phyloP scores from a whole-genome alignment of 2,888 invertebrate genomes.

The Andricus curvator region DNA sequence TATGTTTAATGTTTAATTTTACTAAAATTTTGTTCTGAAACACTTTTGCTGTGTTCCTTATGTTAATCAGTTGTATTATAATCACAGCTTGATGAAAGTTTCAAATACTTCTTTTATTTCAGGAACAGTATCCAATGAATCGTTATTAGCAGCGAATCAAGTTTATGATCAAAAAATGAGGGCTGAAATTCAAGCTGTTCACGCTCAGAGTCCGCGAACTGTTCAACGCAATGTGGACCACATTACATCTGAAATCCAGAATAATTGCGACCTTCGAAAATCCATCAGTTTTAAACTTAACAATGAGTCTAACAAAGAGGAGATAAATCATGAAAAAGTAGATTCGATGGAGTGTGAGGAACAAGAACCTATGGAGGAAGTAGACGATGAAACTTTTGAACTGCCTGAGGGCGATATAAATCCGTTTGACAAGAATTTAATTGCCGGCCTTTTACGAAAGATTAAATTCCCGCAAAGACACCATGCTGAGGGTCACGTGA shows the following conservation, averaged over 20 bases:
- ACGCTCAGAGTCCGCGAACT: constrained; percentile 76
- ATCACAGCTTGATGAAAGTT: neutral
- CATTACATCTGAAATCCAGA: constrained; percentile 75
- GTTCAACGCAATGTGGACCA: constrained; percentile 77
- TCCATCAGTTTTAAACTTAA: constrained; percentile 70
- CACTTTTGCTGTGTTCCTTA: too few species aligned
- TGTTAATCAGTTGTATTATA: neutral
- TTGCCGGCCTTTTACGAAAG: constrained; percentile 84
- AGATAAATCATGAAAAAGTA: constrained; percentile 56
- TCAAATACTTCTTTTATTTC: constrained; percentile 11
- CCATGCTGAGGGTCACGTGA: constrained; percentile 77
- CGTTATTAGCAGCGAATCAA: constrained; percentile 59
- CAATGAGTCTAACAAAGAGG: constrained; percentile 52
- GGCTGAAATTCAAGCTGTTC: constrained; percentile 74
- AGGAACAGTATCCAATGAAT: constrained; percentile 63
- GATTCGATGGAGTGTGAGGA: constrained; percentile 73
- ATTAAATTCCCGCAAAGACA: constrained; percentile 84
- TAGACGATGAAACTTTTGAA: constrained; percentile 71
- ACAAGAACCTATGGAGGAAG: constrained; percentile 67
- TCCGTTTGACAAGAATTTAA: constrained; percentile 88
- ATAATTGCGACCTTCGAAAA: constrained; percentile 74
- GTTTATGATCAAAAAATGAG: constrained; percentile 73
- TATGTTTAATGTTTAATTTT: too few species aligned
- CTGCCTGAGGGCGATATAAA: constrained; percentile 80
- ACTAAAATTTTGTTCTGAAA: too few species aligned